A percentile compares a stretch with the other conserved stretches of the same genome.
Evolutionary conservation across 2,113 vertebrate species (phyloP).

Genomic region (Microcebus ravelobensis): DNA sequence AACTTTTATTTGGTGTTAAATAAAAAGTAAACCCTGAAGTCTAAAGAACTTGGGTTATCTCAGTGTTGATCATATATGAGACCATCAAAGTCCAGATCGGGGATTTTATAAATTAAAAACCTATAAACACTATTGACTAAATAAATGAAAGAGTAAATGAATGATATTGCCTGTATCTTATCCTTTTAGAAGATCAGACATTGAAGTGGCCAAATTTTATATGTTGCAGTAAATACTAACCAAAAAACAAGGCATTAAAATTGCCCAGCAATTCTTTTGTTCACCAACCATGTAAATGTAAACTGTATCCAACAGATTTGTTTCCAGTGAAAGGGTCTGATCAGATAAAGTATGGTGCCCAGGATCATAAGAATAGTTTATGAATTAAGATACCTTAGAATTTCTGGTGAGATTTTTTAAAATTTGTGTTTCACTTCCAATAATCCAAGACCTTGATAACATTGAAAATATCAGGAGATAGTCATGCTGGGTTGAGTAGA

Average conservation of each 20-base stretch:
- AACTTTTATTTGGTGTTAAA: background rate
- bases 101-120: background rate
- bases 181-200: background rate
- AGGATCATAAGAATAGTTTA: background rate
- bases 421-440: background rate
- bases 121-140: background rate
- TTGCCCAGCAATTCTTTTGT: background rate
- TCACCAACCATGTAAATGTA: background rate
- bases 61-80: background rate
- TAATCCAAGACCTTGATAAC: background rate
- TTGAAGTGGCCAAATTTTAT: background rate
- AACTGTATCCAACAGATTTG: background rate
- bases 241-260: slow-evolving; percentile 8
- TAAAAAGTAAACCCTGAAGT: background rate
- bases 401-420: background rate
- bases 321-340: background rate
- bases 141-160: background rate
- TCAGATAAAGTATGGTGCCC: background rate
- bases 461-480: slow-evolving; percentile 5
- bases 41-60: background rate
- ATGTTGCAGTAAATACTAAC: background rate
- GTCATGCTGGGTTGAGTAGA: background rate
- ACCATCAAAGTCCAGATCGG: background rate
- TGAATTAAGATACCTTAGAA: background rate
- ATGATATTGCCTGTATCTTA: background rate